These are phyloP conservation scores for Apus apus DNA, from an alignment of 2,113 vertebrate genomes.

Conservation along the genomic window DNA sequence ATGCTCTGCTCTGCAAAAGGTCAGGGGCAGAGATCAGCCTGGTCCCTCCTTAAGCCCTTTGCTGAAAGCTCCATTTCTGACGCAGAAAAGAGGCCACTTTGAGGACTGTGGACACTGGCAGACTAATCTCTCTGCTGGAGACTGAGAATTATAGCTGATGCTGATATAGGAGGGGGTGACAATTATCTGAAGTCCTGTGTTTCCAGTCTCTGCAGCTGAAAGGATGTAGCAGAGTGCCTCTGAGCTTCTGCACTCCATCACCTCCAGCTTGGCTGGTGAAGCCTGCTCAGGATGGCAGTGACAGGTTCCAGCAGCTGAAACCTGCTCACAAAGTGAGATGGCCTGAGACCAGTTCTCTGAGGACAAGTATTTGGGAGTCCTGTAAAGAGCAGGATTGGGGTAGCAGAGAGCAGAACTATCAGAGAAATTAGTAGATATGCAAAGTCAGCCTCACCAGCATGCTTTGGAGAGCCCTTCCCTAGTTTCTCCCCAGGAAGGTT, in stretches of 20 bases:
- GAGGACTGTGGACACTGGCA: not conserved
- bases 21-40: not conserved
- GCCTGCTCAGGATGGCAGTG: not conserved
- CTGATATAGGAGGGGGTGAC: too few relatives aligned
- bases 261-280: not conserved
- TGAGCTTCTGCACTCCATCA: not conserved
- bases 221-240: not conserved
- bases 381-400: not conserved
- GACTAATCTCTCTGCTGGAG: constrained; percentile 15
- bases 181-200: too few relatives aligned
- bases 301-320: not conserved
- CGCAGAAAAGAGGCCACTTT: not conserved
- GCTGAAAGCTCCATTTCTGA: not conserved
- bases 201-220: not conserved
- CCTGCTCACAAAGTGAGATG: not conserved
- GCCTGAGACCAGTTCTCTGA: not conserved
- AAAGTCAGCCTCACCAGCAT: not conserved
- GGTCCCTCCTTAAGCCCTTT: not conserved
- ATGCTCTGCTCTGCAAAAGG: not conserved
- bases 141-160: not conserved
- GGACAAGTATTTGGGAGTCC: not conserved
- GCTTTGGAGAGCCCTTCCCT: not conserved
- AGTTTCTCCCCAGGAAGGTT: not conserved
- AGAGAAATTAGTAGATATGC: not conserved
- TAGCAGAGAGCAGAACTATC: not conserved